phyloP scores from a whole-genome alignment of 2,113 vertebrate genomes.

The Nothocercus julius region DNA sequence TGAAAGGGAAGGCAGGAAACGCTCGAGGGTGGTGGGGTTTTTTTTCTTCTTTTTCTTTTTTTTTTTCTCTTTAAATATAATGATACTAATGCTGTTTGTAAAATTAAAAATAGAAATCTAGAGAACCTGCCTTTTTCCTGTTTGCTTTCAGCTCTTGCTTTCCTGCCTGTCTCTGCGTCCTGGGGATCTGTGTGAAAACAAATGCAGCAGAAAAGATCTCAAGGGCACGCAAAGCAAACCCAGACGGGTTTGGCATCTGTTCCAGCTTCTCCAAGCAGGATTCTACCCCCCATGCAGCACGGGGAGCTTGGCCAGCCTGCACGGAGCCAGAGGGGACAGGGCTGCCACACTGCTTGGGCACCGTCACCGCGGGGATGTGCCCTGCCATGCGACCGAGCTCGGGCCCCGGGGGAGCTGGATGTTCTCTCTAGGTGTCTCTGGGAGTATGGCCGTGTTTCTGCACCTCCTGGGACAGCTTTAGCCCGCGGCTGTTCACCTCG shows the following conservation, averaged over 20 bases:
- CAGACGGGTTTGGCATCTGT: neutral
- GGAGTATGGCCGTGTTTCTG: neutral
- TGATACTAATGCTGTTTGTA: slow-evolving; percentile 47
- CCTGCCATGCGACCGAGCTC: too few species aligned
- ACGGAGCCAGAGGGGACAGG: neutral
- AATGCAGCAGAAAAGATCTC: neutral
- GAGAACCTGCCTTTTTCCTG: slow-evolving; percentile 68
- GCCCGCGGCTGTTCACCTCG: neutral
- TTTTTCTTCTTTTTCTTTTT: neutral
- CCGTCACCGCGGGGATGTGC: rapidly evolving
- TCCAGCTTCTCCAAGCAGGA: neutral
- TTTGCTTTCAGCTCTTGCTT: slow-evolving; percentile 61
- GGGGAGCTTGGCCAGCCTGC: neutral
- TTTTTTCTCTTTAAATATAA: slow-evolving; percentile 62
- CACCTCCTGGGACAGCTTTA: neutral
- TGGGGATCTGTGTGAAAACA: slow-evolving; percentile 32
- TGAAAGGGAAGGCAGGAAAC: slow-evolving; percentile 59
- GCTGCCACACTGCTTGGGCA: too few species aligned
- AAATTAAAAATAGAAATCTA: slow-evolving; percentile 62
- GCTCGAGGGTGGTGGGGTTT: neutral
- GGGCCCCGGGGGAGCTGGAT: neutral
- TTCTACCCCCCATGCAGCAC: rapidly evolving
- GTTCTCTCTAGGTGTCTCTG: neutral
- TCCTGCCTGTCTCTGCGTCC: neutral
- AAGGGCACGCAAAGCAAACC: neutral